These are phyloP conservation scores for Artemia franciscana DNA, from an alignment of 1,140 invertebrate species.

Conservation along the genomic window DNA sequence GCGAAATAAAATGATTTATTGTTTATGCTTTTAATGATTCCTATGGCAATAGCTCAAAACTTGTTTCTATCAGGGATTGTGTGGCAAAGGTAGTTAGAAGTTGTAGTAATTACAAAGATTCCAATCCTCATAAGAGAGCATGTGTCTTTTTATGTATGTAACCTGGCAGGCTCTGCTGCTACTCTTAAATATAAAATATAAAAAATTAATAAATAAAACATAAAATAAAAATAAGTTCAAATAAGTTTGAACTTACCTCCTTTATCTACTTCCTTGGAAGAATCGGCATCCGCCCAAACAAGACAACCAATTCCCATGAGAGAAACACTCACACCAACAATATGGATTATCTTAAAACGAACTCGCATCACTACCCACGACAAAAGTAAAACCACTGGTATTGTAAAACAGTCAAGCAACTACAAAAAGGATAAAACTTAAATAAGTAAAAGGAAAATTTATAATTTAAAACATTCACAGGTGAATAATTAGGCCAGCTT, in stretches of 20 bases:
- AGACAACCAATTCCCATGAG: conserved; percentile 57
- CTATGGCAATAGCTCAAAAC: no score
- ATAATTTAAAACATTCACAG: conserved; percentile 2
- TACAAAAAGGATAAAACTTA: conserved; percentile 25
- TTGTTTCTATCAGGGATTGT: no score
- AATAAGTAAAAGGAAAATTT: not conserved
- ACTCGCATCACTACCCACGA: conserved; percentile 42
- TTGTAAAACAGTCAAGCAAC: conserved; percentile 63
- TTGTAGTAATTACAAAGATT: no score
- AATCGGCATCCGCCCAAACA: conserved; percentile 56
- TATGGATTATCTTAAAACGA: conserved; percentile 38
- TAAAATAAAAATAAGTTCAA: no score
- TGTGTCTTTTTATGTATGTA: no score
- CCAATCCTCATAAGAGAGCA: no score
- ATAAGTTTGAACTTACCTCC: conserved; percentile 15
- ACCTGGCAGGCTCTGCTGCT: no score
- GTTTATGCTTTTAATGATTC: no score
- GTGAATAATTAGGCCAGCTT: not conserved
- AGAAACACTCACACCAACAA: conserved; percentile 52
- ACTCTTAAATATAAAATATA: no score
- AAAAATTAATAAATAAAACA: no score
- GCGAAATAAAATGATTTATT: no score
- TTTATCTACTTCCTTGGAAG: conserved; percentile 20
- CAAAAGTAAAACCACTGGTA: conserved; percentile 49
- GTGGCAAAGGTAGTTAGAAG: no score